Evolutionary conservation across 2,113 vertebrate genomes (phyloP).

Genomic region (Gadus chalcogrammus): DNA sequence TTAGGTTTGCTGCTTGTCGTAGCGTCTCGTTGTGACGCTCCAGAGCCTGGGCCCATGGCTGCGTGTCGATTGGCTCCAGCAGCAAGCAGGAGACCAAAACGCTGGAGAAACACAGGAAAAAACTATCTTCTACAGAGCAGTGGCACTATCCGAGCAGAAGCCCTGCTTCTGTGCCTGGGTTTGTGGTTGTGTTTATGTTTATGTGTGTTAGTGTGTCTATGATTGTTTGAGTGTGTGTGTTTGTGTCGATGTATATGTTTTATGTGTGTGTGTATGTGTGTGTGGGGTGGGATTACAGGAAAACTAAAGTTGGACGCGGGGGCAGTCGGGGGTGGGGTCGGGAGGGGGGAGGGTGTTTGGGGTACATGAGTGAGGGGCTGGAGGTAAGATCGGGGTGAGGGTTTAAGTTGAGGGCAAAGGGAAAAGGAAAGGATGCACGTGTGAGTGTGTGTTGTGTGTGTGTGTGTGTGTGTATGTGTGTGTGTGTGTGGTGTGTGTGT

Average conservation of each 20-base stretch:
- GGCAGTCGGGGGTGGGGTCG: no score
- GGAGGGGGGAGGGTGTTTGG: background rate
- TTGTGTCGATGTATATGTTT: no score
- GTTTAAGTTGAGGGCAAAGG: slow-evolving; percentile 72
- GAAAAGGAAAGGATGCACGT: slow-evolving; percentile 47
- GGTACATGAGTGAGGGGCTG: background rate
- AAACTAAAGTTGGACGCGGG: no score
- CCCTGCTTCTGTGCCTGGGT: background rate
- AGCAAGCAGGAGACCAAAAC: no score
- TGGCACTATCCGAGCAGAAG: no score
- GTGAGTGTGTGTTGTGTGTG: slow-evolving; percentile 32
- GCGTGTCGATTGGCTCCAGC: no score
- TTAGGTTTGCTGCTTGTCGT: background rate
- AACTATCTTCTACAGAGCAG: no score
- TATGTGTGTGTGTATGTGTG: no score
- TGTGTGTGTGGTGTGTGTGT: slow-evolving; percentile 29
- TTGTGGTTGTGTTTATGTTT: background rate
- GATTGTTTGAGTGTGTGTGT: background rate
- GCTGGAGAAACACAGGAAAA: no score
- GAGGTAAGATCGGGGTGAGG: slow-evolving; percentile 66
- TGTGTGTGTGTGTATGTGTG: slow-evolving; percentile 34
- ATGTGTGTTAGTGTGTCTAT: background rate
- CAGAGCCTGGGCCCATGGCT: no score
- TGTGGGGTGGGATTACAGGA: no score
- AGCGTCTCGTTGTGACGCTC: no score